Base-by-base conservation (phyloP, 92 coral and sea anemone species). In the Hydrozoanthus gracilis region DNA sequence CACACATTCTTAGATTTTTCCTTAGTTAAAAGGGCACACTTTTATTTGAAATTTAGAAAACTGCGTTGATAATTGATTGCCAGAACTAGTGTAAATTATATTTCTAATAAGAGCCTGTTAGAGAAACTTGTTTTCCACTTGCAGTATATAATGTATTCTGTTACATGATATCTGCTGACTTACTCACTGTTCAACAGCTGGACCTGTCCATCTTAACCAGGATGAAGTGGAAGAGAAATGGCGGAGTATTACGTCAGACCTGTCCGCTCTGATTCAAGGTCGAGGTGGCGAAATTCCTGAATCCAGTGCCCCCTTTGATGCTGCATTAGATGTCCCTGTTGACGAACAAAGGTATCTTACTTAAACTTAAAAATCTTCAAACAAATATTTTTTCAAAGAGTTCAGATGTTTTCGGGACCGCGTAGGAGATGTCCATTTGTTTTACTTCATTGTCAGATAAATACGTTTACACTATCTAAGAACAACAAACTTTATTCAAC, bases 151-250 rank as follows among this genome's bases (percentile, higher is more conserved):
- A 27, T 27, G 39, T 77, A 13, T 35, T 65, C 15, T n/a, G 35
- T 49, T 20, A 8, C 6, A 5, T 64, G 45, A 68, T n/a, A 74
- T 9, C 47, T 14, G 9, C 15, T 6, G 44, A 3, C n/a, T 3
- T 68, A 2, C 15, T 72, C 60, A 46, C 51, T 71, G 61, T 13
- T 73, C 18, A 68, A 16, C 71, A 76, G 86, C 44, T 16, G 60
- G 78, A 71, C 76, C 54, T 83, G 83, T 86, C 27, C 62, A 69
- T 16, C 88, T 91, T 9, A 91, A 88, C 2, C 73, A 83, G 39
- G 96, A 93, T 62, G 91, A 93, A 75, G 92, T 88, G 46, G 99
- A 96, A 44, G 93, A 93, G 76, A 94, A 83, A 88, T 96, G 99
- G 99, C 95, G 95, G 71, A 95, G 83, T 45, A 77, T 96, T 27